phyloP scores from a whole-genome alignment of 2,113 vertebrate species.

The Turdus rufiventris region DNA sequence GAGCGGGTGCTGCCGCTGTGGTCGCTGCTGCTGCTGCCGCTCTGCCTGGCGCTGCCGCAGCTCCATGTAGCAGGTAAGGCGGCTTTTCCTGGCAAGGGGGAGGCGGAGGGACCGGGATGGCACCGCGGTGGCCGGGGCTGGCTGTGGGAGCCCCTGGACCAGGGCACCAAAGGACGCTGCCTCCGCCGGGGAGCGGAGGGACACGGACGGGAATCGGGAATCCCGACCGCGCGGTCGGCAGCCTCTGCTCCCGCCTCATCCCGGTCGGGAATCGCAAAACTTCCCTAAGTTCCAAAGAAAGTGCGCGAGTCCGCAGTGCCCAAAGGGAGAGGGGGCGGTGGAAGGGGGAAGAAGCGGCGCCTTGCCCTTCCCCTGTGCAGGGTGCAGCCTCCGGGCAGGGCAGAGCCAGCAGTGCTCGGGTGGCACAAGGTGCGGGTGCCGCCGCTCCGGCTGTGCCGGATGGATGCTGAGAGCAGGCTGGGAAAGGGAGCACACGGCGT shows the following conservation, averaged over 20 bases:
- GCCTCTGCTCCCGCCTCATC: background rate
- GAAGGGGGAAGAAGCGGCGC: background rate
- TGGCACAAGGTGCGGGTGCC: background rate
- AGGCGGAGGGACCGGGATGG: background rate
- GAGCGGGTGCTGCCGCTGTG: background rate
- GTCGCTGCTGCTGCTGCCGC: background rate
- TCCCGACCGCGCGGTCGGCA: background rate
- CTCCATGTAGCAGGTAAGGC: slow-evolving; percentile 59
- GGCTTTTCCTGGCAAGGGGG: background rate
- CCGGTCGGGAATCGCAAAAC: slow-evolving; percentile 28
- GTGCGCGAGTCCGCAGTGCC: background rate
- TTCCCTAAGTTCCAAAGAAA: slow-evolving; percentile 69
- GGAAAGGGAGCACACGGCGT: rapidly evolving
- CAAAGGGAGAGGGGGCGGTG: background rate
- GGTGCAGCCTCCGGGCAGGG: rapidly evolving
- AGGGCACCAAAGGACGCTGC: background rate
- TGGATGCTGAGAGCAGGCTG: background rate
- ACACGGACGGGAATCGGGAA: rapidly evolving
- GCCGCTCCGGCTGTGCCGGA: rapidly evolving
- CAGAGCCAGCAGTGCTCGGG: rapidly evolving
- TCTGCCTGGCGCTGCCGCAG: background rate
- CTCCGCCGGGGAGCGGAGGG: background rate
- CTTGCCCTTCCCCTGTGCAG: background rate
- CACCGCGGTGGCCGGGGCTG: background rate
- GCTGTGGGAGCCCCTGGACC: background rate